A percentile compares a stretch with the other conserved stretches of the same genome.
phyloP scores from a whole-genome alignment of 2,888 invertebrate genomes.

The Anthrax anthrax region DNA sequence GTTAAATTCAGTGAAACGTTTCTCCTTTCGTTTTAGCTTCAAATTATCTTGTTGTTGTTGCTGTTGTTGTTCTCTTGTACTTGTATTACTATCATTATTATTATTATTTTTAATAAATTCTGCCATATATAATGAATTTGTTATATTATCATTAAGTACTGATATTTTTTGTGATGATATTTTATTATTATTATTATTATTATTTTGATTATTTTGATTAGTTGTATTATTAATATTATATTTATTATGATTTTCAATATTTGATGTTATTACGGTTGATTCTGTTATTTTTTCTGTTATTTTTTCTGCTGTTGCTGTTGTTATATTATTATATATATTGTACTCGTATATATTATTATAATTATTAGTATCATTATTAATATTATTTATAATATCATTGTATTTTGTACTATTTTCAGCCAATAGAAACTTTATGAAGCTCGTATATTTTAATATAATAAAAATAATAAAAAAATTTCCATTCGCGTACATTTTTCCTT shows the following conservation, averaged over 20 bases:
- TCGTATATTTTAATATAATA: slow-evolving; percentile 16
- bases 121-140: slow-evolving; percentile 1
- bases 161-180: too few relatives aligned
- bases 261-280: background rate
- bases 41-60: background rate
- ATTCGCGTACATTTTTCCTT: slow-evolving; percentile 20
- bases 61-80: background rate
- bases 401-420: slow-evolving; percentile 15
- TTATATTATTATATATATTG: too few relatives aligned
- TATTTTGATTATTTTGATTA: too few relatives aligned
- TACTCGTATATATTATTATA: background rate
- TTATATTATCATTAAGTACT: background rate
- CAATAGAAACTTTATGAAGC: slow-evolving; percentile 15
- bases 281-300: background rate
- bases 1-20: background rate
- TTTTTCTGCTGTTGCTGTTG: background rate
- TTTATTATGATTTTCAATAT: too few relatives aligned
- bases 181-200: too few relatives aligned
- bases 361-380: slow-evolving; percentile 2
- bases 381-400: slow-evolving; percentile 11
- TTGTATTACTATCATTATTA: background rate
- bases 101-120: background rate
- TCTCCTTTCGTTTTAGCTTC: background rate
- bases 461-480: slow-evolving; percentile 19
- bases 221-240: too few relatives aligned